Evolutionary conservation across 2,888 invertebrate genomes (phyloP).

Genomic region (Ceraclea dissimilis): DNA sequence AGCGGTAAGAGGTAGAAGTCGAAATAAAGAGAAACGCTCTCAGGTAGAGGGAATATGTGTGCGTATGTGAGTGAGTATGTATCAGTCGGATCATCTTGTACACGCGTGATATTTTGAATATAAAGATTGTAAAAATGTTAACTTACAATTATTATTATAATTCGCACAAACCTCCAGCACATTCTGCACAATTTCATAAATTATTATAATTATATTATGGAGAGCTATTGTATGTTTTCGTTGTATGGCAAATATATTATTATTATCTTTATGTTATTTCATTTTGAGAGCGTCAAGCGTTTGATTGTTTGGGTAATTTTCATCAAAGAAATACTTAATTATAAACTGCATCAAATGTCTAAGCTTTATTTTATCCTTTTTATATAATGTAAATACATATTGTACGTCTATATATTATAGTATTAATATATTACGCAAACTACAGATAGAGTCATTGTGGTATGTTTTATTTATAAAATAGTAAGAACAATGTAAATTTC

Average conservation of each 20-base stretch:
- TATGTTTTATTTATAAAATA: too few species aligned
- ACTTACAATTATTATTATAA: not conserved
- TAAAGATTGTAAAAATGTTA: not conserved
- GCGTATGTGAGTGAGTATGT: too few species aligned
- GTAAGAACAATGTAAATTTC: too few species aligned
- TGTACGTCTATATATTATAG: not conserved
- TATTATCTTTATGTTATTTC: not conserved
- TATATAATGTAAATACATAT: not conserved
- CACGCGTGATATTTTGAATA: too few species aligned
- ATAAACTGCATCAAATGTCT: conserved; percentile 2
- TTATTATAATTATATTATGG: not conserved
- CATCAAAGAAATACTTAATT: not conserved
- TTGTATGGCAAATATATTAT: not conserved
- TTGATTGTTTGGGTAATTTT: not conserved
- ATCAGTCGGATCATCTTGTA: too few species aligned
- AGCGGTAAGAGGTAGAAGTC: too few species aligned
- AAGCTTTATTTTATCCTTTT: not conserved
- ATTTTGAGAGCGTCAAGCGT: not conserved
- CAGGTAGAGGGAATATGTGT: too few species aligned
- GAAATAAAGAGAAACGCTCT: too few species aligned
- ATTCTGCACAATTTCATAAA: conserved; percentile 8
- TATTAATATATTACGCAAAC: too few species aligned
- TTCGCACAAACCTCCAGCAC: conserved; percentile 13
- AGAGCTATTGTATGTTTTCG: not conserved
- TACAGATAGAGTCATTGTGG: too few species aligned